Base-by-base conservation (phyloP, 2,888 invertebrate genomes). In the Tetragnatha montana region DNA sequence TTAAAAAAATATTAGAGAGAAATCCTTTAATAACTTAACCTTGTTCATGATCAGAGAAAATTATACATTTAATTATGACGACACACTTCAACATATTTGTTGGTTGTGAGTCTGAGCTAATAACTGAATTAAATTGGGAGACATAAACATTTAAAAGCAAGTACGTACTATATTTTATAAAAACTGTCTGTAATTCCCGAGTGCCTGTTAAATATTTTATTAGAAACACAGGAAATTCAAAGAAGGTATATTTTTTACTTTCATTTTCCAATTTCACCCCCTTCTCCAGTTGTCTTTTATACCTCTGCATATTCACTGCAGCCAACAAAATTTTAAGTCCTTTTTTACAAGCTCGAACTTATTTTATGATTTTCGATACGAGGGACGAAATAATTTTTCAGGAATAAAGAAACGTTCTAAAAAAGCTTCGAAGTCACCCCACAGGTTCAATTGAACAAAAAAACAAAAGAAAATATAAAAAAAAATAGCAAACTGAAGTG, bases 401-500 rank as follows among this genome's bases (percentile, higher is more conserved):
- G n/a, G 76, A 84, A 69, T 76, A 76, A 69, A 76, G n/a, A 69
- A 35, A 35, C 47, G 8, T 21, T n/a, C 7, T n/a, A 69, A 84
- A 84, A n/a, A 60, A 69, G 76, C 74, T 76, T 76, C 69, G 69
- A 35, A 60, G 60, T 84, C 69, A 69, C 75, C 83, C 82, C 82
- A 84, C 75, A 68, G 83, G 83, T 84, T 75, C 83, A 84, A 84
- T 84, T 75, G 75, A 69, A 76, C 76, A 76, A 84, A 84, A 76
- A 49, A 84, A 76, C 68, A n/a, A 35, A 69, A 47, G 49, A 50
- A 22, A 14, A 35, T 8, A n/a, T 17, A 49, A 76, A 75, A n/a
- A 79, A 80, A 81, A 70, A 81, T 21, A 19, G 51, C 19, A 71
- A 14, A 47, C n/a, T 17, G 22, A n/a, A 81, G 60, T 70, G 69